Base-by-base conservation (phyloP, 2,113 vertebrate genomes). In the Pavo muticus region DNA sequence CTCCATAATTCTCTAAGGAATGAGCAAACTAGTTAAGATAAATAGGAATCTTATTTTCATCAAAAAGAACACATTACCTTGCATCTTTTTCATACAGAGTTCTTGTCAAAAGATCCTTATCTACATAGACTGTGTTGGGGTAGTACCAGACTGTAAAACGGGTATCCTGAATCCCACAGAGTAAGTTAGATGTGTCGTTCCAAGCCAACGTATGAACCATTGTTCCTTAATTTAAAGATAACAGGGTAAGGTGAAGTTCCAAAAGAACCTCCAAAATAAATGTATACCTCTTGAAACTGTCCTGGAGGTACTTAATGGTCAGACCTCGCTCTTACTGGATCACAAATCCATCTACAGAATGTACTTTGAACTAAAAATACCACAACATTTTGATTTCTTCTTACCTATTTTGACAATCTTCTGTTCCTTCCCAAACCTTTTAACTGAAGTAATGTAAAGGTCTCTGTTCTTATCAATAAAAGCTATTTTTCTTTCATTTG, bases 401-500 rank as follows among this genome's bases (percentile, higher is more conserved):
- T 98, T 96, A 99, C 99, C 99, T 65, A 99, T 99, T 98, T 99
- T 99, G 94, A 98, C 97, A 95, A 99, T 97, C 93, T 98, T 98
- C 96, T 98, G 98, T 91, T 99, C 99, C 86, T 98, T 98, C 14
- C 98, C 98, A 93, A 99, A 98, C 93, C 98, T 98, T 56, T 98
- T 98, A 71, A 99, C 98, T 9, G 98, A 98, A 45, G 98, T 98
- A 94, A 99, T 98, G 95, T 98, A 98, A 52, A 99, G 98, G 97
- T 99, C 99, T 91, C 98, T 98, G 94, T 99, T 99, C 97, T 99
- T 99, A 97, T 99, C 99, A 95, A 99, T 98, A 96, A 99, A 97
- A 84, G 98, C 98, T 42, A 99, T 98, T 98, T 99, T 99, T 84
- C 99, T 98, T 60, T 99, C 99, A 91, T 88, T 98, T 64, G 98